phyloP scores from a whole-genome alignment of 1,140 invertebrate species.

The Drosophila pseudoobscura region DNA sequence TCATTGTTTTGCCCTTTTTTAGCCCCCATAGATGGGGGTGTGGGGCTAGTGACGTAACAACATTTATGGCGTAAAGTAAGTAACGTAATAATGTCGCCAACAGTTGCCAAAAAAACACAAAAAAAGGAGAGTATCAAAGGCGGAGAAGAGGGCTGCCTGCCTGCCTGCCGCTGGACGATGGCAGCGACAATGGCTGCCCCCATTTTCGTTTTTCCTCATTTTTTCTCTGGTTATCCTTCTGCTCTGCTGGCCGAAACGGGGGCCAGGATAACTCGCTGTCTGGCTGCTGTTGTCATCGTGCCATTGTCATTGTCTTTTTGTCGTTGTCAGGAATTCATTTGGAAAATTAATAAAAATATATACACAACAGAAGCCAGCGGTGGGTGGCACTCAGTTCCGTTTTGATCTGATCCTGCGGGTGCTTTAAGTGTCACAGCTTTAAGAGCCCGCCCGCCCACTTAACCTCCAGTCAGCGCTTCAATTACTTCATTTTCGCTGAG shows the following conservation, averaged over 20 bases:
- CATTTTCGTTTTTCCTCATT: slow-evolving; percentile 21
- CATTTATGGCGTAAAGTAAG: slow-evolving; percentile 79
- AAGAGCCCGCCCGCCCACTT: neutral
- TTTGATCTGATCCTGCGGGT: slow-evolving; percentile 14
- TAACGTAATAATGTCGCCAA: slow-evolving; percentile 80
- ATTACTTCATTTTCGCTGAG: slow-evolving; percentile 37
- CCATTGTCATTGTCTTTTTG: slow-evolving; percentile 51
- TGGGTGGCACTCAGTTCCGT: neutral
- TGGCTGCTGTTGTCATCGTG: slow-evolving; percentile 20
- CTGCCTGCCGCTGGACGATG: slow-evolving; percentile 20
- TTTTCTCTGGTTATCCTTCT: slow-evolving; percentile 45
- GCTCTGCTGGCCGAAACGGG: slow-evolving; percentile 1
- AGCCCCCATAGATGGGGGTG: slow-evolving; percentile 10
- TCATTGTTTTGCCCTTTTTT: slow-evolving; percentile 60
- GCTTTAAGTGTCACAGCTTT: slow-evolving; percentile 25
- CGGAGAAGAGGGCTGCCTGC: slow-evolving; percentile 18
- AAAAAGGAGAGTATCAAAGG: slow-evolving; percentile 1
- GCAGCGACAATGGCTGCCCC: slow-evolving; percentile 53
- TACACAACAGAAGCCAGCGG: slow-evolving; percentile 14
- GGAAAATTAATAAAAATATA: slow-evolving; percentile 81
- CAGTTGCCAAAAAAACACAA: slow-evolving; percentile 62
- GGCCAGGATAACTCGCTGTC: slow-evolving; percentile 43
- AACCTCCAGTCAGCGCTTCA: neutral
- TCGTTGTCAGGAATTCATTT: slow-evolving; percentile 76
- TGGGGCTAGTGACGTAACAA: slow-evolving; percentile 58